These are phyloP conservation scores for Acridotheres tristis DNA, from an alignment of 2,797 vertebrate genomes.

Conservation along the genomic window DNA sequence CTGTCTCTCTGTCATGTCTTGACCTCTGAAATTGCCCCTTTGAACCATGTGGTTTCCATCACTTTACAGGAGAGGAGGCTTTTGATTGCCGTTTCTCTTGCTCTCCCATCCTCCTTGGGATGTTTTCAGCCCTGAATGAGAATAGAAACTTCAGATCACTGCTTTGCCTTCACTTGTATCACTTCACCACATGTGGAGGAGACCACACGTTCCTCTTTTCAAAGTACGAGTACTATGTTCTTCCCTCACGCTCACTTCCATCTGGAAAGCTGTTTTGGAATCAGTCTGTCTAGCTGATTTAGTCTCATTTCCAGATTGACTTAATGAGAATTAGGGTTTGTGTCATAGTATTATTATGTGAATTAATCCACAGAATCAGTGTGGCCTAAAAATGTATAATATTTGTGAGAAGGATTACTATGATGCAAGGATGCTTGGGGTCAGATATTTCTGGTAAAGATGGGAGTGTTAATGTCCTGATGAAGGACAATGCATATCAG, in stretches of 20 bases:
- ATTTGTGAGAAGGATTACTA: neutral
- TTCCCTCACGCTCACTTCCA: neutral
- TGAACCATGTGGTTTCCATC: neutral
- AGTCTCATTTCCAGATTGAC: neutral
- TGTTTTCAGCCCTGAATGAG: slow-evolving; percentile 2
- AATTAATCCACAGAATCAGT: neutral
- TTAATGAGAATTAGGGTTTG: neutral
- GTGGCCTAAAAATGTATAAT: neutral
- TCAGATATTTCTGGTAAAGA: neutral
- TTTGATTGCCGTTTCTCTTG: neutral
- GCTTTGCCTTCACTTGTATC: neutral
- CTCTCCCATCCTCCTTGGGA: neutral
- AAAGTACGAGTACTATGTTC: neutral
- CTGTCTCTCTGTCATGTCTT: neutral
- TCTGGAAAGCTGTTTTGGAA: neutral
- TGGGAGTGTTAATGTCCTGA: neutral
- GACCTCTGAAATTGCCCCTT: slow-evolving; percentile 6
- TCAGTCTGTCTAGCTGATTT: neutral
- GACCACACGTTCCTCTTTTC: neutral
- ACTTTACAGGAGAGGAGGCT: neutral
- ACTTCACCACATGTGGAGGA: neutral
- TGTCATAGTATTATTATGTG: neutral
- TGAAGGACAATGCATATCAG: neutral
- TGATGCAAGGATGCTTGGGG: neutral
- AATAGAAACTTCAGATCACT: neutral